These are phyloP conservation scores for Leptothorax acervorum DNA, from an alignment of 2,888 invertebrate species.

Conservation along the genomic window DNA sequence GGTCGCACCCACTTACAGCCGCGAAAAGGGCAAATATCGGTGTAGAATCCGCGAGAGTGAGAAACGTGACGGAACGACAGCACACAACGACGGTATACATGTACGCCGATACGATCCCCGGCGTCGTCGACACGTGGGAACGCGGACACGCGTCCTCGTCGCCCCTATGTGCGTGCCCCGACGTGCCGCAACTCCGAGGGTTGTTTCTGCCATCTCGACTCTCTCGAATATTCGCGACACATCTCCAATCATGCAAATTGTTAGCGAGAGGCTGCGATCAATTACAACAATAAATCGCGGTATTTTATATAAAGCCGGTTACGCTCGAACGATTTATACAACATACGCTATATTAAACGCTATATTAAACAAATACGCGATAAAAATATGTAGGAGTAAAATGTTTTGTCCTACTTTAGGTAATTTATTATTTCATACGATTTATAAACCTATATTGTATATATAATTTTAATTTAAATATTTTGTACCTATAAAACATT, in stretches of 20 bases:
- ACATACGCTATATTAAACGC: no score
- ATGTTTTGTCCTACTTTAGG: background rate
- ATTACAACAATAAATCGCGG: conserved; percentile 12
- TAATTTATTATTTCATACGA: background rate
- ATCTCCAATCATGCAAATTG: conserved; percentile 44
- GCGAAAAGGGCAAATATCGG: conserved; percentile 71
- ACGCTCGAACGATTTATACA: no score
- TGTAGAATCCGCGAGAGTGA: conserved; percentile 65
- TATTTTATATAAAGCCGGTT: background rate
- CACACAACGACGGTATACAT: conserved; percentile 53
- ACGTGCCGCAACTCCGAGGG: conserved; percentile 43
- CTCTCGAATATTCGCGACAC: conserved; percentile 24
- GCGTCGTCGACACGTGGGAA: conserved; percentile 76
- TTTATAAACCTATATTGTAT: background rate
- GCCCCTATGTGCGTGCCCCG: conserved; percentile 58
- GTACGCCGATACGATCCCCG: conserved; percentile 56
- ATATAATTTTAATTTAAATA: conserved; percentile 7
- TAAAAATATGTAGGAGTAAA: background rate
- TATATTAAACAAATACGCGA: background rate
- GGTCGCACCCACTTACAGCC: conserved; percentile 48
- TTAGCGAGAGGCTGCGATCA: background rate
- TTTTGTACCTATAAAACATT: background rate
- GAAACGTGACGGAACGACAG: conserved; percentile 69
- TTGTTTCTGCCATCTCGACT: conserved; percentile 55
- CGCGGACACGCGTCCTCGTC: conserved; percentile 75